Evolutionary conservation across 2,888 invertebrate species (phyloP).

Genomic region (Agriotes lineatus): DNA sequence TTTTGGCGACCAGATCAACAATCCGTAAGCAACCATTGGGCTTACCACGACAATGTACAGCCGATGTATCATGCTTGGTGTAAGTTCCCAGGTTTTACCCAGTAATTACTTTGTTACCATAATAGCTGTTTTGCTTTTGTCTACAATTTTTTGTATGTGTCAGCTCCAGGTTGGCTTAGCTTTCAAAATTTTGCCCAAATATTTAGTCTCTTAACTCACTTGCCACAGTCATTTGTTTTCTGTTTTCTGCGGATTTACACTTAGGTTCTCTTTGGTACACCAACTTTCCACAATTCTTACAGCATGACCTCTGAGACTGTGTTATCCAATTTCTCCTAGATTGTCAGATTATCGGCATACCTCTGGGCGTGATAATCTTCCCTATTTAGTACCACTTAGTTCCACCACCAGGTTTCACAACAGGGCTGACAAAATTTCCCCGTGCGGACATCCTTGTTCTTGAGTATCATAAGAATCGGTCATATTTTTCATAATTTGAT

Average conservation of each 20-base stretch:
- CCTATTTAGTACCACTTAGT: no score
- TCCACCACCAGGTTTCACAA: no score
- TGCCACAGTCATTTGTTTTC: neutral
- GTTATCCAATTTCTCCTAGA: no score
- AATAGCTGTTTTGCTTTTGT: neutral
- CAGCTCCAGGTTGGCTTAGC: neutral
- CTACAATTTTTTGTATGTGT: no score
- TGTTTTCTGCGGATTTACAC: neutral
- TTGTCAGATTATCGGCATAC: no score
- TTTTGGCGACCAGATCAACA: neutral
- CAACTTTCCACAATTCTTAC: neutral
- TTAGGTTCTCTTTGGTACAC: no score
- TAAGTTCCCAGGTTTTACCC: neutral
- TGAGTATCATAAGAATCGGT: no score
- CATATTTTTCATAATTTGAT: no score
- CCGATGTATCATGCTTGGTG: no score
- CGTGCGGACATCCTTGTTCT: no score
- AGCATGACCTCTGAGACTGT: neutral
- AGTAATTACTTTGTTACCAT: neutral
- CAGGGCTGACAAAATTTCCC: no score
- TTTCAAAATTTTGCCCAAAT: neutral
- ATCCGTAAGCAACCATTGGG: neutral
- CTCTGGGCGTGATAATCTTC: no score
- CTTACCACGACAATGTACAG: neutral
- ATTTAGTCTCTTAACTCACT: neutral